Conservation (phyloP, 2,888 invertebrate species). For the Torymus tubicola region DNA sequence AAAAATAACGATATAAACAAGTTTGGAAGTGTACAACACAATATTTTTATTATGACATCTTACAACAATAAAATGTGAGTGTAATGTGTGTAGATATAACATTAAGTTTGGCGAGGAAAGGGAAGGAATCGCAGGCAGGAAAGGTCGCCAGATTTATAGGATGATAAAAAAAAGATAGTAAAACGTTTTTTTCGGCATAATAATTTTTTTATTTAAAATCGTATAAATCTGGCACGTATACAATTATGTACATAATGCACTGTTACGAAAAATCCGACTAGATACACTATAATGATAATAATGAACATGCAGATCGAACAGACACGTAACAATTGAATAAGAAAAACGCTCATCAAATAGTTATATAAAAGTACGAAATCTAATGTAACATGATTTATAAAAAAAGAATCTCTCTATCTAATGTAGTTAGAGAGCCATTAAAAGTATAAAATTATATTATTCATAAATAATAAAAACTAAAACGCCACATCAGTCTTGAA, state of each 20-base stretch:
- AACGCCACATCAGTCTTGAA: too few species aligned
- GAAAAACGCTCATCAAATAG: conserved; percentile 1
- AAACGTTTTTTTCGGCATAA: conserved; percentile 61
- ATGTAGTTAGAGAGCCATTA: too few species aligned
- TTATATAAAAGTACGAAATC: not conserved
- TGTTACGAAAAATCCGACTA: conserved; percentile 56
- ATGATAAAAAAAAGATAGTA: conserved; percentile 61
- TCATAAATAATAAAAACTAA: too few species aligned
- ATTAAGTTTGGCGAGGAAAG: conserved; percentile 9
- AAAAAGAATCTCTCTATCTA: not conserved
- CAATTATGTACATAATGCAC: conserved; percentile 47
- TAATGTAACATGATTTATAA: conserved; percentile 15
- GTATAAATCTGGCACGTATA: conserved; percentile 72
- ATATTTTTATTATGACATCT: conserved; percentile 63
- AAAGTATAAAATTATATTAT: too few species aligned
- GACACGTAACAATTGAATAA: conserved; percentile 11
- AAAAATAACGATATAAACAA: too few species aligned
- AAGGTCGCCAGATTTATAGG: conserved; percentile 73
- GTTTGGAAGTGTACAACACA: too few species aligned
- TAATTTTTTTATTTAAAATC: conserved; percentile 71
- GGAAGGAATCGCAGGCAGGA: conserved; percentile 29
- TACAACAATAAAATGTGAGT: conserved; percentile 59
- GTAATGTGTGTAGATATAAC: not conserved
- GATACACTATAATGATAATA: conserved; percentile 49
- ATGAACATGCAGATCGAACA: conserved; percentile 37